Evolutionary conservation across 1,140 invertebrate species (phyloP), one percentile per base, ranked within the genome.

Genomic region (Cherax destructor): DNA sequence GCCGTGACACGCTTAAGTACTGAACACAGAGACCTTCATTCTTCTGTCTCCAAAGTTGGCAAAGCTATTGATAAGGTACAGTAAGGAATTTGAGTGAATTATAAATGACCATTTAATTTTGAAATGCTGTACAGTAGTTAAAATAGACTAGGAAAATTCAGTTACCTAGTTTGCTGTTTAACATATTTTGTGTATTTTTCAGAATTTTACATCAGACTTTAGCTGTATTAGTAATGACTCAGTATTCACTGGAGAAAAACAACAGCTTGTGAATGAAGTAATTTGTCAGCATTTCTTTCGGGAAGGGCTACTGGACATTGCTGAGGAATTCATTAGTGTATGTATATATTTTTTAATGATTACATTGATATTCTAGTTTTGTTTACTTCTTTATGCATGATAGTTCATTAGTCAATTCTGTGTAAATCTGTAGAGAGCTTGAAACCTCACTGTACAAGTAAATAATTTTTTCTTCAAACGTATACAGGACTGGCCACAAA

Each of bases 201-300:
- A 96, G 96, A 99, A 98, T 95, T 99, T 99, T 94, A 97, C 97
- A 79, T 96, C 97, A 0, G 98, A 99, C 94, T 99, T 98, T 95
- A 96, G 97, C 16, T 97, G 97, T 6, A 97, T 98, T 11, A 97
- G 97, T 77, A 96, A 97, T 92, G 97, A 98, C 86, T 97, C 98
- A 94, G 96, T 97, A 0, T 98, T 99, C 52, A 85, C 83, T 76
- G 92, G 87, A 79, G 86, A 97, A 76, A 98, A 98, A 94, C 95
- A 96, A 61, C 96, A 97, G 92, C 95, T 98, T 21, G 95, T 99
- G 74, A 99, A 99, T 95, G 97, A 98, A 95, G 97, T 99, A n/a
- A 98, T 99, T 72, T 98, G 98, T 93, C 98, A 99, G 94, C 98
- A 99, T 96, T 98, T 99, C 94, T 97, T 98, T 94, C 96, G 98